Conservation (phyloP, 1,140 invertebrate genomes). For the Bradynema listronoti region DNA sequence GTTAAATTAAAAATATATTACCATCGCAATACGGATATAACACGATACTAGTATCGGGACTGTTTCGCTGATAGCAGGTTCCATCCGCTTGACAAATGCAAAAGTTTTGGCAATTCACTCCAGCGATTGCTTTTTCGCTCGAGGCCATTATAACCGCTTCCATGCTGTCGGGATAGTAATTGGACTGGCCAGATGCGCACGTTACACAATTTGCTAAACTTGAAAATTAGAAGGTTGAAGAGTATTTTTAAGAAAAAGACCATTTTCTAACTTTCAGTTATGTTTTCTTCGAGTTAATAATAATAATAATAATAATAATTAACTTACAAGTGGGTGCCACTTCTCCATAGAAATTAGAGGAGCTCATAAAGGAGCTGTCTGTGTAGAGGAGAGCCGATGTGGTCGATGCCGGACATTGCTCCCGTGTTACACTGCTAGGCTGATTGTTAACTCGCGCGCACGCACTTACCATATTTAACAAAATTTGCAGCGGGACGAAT, state of each 20-base stretch:
- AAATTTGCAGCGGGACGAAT: no score
- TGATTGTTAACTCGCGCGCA: no score
- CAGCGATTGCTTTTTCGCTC: not conserved
- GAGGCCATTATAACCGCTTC: not conserved
- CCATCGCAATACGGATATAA: no score
- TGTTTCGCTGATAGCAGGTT: not conserved
- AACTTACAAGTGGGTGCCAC: slow-evolving; percentile 1
- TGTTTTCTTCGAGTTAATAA: not conserved
- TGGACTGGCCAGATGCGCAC: slow-evolving; percentile 1
- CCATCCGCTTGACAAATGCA: slow-evolving; percentile 9
- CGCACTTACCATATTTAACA: no score
- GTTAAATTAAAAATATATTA: no score
- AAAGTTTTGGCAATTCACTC: not conserved
- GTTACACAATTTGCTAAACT: slow-evolving; percentile 6
- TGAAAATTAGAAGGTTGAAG: not conserved
- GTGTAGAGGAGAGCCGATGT: not conserved
- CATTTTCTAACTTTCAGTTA: no score
- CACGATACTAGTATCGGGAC: no score
- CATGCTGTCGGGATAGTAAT: not conserved
- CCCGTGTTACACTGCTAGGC: no score
- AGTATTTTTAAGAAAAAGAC: no score
- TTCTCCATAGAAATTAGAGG: not conserved
- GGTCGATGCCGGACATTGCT: no score
- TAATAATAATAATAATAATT: not conserved
- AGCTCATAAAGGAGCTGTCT: not conserved